These are phyloP conservation scores for Mylabris phalerata DNA, from an alignment of 1,140 invertebrate species.

Conservation along the genomic window DNA sequence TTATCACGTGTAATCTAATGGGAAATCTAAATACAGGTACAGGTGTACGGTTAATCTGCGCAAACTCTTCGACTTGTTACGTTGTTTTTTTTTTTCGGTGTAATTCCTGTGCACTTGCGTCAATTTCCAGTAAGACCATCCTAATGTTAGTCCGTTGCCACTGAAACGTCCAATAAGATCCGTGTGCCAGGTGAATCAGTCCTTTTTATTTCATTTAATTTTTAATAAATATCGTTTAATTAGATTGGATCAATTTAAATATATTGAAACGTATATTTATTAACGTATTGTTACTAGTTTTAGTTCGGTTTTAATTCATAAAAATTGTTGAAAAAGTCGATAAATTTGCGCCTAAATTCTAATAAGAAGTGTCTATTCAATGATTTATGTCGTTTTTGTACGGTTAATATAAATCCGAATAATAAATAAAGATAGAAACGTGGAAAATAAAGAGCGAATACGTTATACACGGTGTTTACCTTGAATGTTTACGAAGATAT, in stretches of 20 bases:
- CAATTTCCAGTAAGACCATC: neutral
- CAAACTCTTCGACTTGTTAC: conserved; percentile 1
- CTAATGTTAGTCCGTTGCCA: neutral
- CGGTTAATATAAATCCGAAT: too few species aligned
- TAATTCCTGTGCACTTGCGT: neutral
- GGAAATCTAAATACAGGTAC: neutral
- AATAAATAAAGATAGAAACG: too few species aligned
- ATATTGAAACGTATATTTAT: too few species aligned
- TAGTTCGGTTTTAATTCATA: too few species aligned
- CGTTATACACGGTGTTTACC: neutral
- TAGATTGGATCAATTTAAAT: too few species aligned
- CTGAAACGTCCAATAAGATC: neutral
- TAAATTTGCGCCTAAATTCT: too few species aligned
- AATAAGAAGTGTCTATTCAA: too few species aligned
- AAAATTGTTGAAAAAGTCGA: too few species aligned
- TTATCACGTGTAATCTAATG: neutral
- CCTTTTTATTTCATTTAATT: too few species aligned
- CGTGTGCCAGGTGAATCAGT: neutral
- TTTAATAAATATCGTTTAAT: too few species aligned
- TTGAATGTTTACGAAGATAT: neutral
- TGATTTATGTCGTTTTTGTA: too few species aligned
- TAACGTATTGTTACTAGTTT: too few species aligned
- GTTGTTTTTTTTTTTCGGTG: neutral
- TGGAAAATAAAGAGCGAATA: neutral
- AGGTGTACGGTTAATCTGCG: conserved; percentile 7